A percentile compares a stretch with the other conserved stretches of the same genome.
phyloP scores from a whole-genome alignment of 2,113 vertebrate species.

The Mesitornis unicolor region DNA sequence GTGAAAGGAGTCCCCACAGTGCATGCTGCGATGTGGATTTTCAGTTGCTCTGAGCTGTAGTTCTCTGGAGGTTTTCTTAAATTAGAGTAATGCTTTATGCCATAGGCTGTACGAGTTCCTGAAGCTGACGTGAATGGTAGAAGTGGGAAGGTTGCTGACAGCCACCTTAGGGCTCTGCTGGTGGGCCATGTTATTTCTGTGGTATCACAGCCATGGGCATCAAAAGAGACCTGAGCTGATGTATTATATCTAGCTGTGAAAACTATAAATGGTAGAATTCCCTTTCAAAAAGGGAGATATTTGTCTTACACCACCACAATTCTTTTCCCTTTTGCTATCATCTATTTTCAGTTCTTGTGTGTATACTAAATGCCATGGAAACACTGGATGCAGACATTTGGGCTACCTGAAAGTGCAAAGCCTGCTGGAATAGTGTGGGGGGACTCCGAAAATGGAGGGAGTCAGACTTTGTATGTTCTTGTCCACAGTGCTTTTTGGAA shows the following conservation, averaged over 20 bases:
- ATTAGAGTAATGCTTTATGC: background rate
- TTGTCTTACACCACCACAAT: background rate
- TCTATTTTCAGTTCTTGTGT: background rate
- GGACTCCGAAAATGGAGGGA: background rate
- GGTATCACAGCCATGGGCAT: background rate
- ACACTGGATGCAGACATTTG: rapidly evolving
- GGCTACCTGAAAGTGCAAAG: background rate
- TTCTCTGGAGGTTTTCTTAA: background rate
- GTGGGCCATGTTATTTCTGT: background rate
- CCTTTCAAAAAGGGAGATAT: background rate
- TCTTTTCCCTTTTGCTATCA: background rate
- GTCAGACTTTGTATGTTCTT: background rate
- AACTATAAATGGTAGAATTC: background rate
- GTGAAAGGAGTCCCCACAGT: background rate
- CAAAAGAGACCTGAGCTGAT: background rate
- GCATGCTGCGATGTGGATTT: background rate
- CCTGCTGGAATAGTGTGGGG: background rate
- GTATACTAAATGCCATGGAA: background rate
- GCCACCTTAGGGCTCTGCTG: background rate
- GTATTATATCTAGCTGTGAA: background rate
- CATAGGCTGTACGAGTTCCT: background rate
- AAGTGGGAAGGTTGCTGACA: background rate
- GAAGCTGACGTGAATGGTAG: background rate
- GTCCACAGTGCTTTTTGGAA: background rate
- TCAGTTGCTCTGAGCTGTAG: background rate